Evolutionary conservation across 2,797 vertebrate genomes (phyloP), one percentile per base, ranked within the genome.

Genomic region (Cichlasoma orientale): DNA sequence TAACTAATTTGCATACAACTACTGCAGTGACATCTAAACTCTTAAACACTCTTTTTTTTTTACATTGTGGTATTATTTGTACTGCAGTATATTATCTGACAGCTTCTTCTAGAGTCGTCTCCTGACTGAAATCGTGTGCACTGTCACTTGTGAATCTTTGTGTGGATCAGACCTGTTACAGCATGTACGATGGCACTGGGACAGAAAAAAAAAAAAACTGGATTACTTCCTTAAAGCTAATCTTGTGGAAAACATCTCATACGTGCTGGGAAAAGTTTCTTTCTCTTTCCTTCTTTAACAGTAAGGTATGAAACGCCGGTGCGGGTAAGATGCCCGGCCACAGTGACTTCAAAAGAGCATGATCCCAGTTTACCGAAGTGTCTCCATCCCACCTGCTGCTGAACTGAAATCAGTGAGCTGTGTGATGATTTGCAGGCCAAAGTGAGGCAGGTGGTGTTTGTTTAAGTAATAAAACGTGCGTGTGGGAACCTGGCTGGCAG

Each of bases 231-330:
- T 36, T 44, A 18, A 66, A 63, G 6, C 27, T 31, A 13, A 56
- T 66, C 61, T 59, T 19, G 3, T 57, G 25, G 25, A 72, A 72
- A 73, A 10, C 7, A 10, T 12, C 5, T 4, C 18, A 19, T n/a
- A 16, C 25, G 23, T 25, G 19, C 31, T 23, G 27, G 5, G 25
- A 50, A 4, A 54, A n/a, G 14, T 8, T 10, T 55, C 29, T 72
- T 41, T 78, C n/a, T 55, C 3, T 38, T 74, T 80, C 68, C 57
- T 71, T 73, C 57, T 63, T 4, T 54, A 50, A 54, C 52, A 75
- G 23, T 8, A 9, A 57, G 23, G 47, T 79, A 53, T 21, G 18
- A 14, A 31, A 52, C 5, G 4, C 52, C 21, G 25, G 23, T 3
- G 23, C 23, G 7, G 54, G 6, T 19, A 18, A 50, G 47, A 5